Evolutionary conservation across 2,888 invertebrate genomes (phyloP).

Genomic region (Charanyca ferruginea): DNA sequence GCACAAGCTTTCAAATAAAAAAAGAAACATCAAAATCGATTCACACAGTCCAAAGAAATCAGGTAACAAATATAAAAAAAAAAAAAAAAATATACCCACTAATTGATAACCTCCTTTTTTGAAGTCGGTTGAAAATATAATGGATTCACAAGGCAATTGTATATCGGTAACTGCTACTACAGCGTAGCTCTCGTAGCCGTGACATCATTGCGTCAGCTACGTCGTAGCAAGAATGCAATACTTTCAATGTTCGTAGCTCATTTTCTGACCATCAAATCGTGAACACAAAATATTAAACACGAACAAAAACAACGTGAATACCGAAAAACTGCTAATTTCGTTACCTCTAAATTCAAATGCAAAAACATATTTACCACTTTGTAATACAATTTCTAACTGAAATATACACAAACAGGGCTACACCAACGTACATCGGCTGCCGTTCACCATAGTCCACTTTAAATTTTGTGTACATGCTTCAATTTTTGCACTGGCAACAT

Average conservation of each 20-base stretch:
- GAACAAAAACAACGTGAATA: too few species aligned
- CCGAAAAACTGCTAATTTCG: too few species aligned
- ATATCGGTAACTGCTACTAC: slow-evolving; percentile 27
- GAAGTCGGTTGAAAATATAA: too few species aligned
- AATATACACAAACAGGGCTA: background rate
- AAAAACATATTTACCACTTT: background rate
- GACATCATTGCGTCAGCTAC: slow-evolving; percentile 32
- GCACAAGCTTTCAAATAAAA: too few species aligned
- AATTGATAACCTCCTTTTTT: too few species aligned
- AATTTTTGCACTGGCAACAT: slow-evolving; percentile 52
- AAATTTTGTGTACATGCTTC: slow-evolving; percentile 50
- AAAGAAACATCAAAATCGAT: background rate
- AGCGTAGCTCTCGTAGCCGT: slow-evolving; percentile 21
- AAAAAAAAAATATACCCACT: too few species aligned
- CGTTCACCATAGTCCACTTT: slow-evolving; percentile 14
- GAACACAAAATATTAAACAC: too few species aligned
- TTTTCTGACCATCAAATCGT: too few species aligned
- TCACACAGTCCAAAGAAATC: too few species aligned
- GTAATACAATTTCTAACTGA: background rate
- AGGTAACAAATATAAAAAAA: too few species aligned
- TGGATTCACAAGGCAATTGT: background rate
- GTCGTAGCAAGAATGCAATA: slow-evolving; percentile 29
- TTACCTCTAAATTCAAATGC: background rate
- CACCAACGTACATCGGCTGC: slow-evolving; percentile 17
- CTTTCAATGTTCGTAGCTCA: slow-evolving; percentile 8